Conservation (phyloP, 2,113 vertebrate genomes). For the Cricetomys ansorgei region DNA sequence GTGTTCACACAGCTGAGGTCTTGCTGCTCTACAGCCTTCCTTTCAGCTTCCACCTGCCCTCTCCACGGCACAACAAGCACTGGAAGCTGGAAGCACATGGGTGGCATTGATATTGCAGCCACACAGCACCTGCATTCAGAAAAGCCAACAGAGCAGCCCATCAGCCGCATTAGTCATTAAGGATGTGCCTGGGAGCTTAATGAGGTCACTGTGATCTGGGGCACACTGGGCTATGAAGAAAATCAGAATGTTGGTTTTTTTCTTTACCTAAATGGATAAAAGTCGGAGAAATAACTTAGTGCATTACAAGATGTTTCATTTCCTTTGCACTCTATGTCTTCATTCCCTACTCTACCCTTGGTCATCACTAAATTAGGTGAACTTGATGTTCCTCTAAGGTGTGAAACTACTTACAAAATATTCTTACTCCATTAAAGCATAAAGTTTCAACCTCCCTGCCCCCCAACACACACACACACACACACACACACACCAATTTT, state of each 20-base stretch:
- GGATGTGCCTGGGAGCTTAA: not conserved
- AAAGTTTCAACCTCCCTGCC: not conserved
- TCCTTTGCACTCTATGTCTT: not conserved
- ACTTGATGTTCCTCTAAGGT: not conserved
- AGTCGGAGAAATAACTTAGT: constrained; percentile 25
- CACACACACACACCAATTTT: not conserved
- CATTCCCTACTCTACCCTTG: not conserved
- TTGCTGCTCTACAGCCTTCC: constrained; percentile 13
- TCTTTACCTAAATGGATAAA: not conserved
- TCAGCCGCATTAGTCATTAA: not conserved
- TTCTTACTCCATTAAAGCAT: not conserved
- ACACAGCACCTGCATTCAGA: not conserved
- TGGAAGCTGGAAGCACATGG: not conserved
- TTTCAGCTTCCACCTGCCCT: constrained; percentile 24
- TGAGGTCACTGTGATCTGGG: not conserved
- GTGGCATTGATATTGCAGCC: not conserved
- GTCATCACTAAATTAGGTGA: not conserved
- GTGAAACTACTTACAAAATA: not conserved
- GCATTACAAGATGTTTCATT: not conserved
- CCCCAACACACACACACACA: not conserved
- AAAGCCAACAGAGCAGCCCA: not conserved
- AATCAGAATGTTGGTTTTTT: not conserved
- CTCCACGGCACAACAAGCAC: not conserved
- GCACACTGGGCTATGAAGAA: not conserved
- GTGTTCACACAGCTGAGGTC: not conserved